These are phyloP conservation scores for Meloidogyne hapla DNA, from an alignment of 1,140 invertebrate species.

Conservation along the genomic window DNA sequence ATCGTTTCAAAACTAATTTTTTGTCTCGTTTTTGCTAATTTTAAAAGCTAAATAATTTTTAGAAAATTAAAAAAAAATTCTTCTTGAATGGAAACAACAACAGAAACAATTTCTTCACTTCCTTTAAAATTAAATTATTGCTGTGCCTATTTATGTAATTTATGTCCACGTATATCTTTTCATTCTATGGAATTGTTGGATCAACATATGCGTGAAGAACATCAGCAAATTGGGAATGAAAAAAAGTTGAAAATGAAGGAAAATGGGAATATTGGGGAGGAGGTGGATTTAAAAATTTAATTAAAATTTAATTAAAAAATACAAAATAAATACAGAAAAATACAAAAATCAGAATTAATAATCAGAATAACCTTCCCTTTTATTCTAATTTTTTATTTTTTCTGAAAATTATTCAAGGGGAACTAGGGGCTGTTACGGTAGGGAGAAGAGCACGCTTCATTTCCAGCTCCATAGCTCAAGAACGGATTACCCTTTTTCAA, in stretches of 20 bases:
- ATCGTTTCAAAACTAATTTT: too few species aligned
- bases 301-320: neutral
- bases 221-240: neutral
- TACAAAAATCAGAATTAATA: too few species aligned
- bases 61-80: too few species aligned
- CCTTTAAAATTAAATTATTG: neutral
- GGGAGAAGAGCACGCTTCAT: neutral
- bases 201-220: slow-evolving; percentile 12
- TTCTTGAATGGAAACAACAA: neutral
- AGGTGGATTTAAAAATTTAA: neutral
- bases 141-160: slow-evolving; percentile 20
- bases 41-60: too few species aligned
- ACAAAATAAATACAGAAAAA: neutral
- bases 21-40: too few species aligned
- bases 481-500: too few species aligned
- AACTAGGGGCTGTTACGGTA: neutral
- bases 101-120: neutral
- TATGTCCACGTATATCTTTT: slow-evolving; percentile 18
- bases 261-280: neutral
- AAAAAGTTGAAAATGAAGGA: neutral
- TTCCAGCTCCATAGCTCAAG: neutral
- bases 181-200: slow-evolving; percentile 19
- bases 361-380: too few species aligned
- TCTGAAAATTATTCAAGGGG: neutral
- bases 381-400: too few species aligned